A percentile compares a stretch with the other conserved stretches of the same genome.
phyloP scores from a whole-genome alignment of 1,140 invertebrate genomes.

The Monomorium pharaonis region DNA sequence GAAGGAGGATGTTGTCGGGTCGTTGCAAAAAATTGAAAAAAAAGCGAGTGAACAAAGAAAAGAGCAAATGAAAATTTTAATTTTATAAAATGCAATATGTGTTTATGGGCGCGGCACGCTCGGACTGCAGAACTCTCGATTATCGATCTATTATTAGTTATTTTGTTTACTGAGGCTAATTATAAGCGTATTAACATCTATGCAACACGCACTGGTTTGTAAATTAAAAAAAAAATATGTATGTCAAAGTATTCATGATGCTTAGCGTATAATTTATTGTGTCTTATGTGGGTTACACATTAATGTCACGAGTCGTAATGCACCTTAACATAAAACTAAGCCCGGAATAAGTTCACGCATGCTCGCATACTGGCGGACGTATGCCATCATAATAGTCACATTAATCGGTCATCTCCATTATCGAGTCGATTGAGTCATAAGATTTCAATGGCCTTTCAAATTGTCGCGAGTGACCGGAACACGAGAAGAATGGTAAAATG shows the following conservation, averaged over 20 bases:
- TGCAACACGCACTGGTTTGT: neutral
- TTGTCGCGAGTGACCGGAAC: slow-evolving; percentile 6
- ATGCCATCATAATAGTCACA: slow-evolving; percentile 52
- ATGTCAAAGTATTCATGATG: neutral
- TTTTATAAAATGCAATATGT: neutral
- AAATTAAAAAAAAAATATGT: neutral
- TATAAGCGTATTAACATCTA: neutral
- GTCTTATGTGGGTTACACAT: neutral
- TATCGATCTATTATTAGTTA: neutral
- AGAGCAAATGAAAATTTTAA: slow-evolving; percentile 20
- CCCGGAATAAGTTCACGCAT: slow-evolving; percentile 6
- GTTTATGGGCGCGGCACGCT: neutral
- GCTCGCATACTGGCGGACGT: neutral
- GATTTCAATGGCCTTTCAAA: slow-evolving; percentile 60
- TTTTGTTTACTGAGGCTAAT: neutral
- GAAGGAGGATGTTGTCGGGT: no score
- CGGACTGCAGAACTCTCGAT: neutral
- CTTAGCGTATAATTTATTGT: neutral
- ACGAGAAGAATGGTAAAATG: slow-evolving; percentile 38
- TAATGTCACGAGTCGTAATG: neutral
- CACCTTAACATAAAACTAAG: neutral
- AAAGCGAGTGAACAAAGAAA: neutral
- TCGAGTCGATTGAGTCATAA: slow-evolving; percentile 60
- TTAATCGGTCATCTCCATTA: slow-evolving; percentile 67
- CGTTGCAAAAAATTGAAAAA: neutral